These are phyloP conservation scores for Nycticorax nycticorax DNA, from an alignment of 2,113 vertebrate genomes.

Conservation along the genomic window DNA sequence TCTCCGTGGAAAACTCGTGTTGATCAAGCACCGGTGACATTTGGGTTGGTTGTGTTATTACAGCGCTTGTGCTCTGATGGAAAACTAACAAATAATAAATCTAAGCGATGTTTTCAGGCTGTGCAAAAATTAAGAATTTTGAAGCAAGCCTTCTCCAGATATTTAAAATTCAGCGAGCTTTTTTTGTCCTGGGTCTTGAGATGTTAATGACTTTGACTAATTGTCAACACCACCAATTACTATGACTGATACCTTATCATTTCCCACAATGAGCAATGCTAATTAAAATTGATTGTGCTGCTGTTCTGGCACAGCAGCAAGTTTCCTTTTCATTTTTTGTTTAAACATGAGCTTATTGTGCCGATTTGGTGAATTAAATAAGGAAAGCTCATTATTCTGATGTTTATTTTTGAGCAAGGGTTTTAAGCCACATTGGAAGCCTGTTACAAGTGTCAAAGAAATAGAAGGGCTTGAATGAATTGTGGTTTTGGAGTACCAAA, in stretches of 20 bases:
- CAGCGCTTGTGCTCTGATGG: neutral
- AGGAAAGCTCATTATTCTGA: conserved; percentile 64
- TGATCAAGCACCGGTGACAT: neutral
- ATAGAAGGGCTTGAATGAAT: conserved; percentile 31
- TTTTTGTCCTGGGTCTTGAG: conserved; percentile 73
- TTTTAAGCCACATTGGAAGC: conserved; percentile 48
- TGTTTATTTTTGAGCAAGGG: conserved; percentile 67
- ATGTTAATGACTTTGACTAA: conserved; percentile 84
- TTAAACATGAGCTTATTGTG: conserved; percentile 75
- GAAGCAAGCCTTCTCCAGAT: conserved; percentile 4
- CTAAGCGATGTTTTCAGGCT: neutral
- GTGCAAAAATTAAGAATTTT: conserved; percentile 15
- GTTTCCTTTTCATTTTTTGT: conserved; percentile 68
- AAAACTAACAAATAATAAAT: conserved; percentile 3
- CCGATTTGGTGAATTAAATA: conserved; percentile 72
- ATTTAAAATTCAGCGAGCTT: conserved; percentile 65
- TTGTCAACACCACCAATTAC: conserved; percentile 83
- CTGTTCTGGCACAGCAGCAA: conserved; percentile 70
- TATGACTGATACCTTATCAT: conserved; percentile 86
- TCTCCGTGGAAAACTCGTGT: neutral
- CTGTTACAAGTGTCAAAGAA: conserved; percentile 60
- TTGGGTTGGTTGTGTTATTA: neutral
- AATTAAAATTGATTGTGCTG: conserved; percentile 84
- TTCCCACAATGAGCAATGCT: conserved; percentile 81
- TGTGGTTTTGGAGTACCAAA: conserved; percentile 42